Conservation (phyloP, 2,797 vertebrate species). For the Vultur gryphus region DNA sequence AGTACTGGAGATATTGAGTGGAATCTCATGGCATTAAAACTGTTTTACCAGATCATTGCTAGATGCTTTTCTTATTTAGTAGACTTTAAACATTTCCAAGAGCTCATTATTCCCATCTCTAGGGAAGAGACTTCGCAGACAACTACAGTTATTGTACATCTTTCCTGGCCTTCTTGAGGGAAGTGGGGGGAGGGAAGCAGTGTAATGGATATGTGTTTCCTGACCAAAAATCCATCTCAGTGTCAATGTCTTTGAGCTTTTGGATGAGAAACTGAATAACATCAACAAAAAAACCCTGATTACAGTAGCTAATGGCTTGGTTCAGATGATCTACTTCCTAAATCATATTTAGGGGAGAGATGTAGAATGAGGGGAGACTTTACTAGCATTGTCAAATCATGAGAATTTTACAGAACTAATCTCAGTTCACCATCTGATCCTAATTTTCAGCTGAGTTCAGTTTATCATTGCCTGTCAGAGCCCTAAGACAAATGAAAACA, state of each 20-base stretch:
- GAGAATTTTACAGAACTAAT: not conserved
- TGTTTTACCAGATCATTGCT: constrained; percentile 54
- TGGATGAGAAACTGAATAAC: not conserved
- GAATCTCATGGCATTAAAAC: constrained; percentile 54
- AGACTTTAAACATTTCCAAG: constrained; percentile 60
- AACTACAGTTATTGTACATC: constrained; percentile 45
- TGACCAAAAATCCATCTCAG: not conserved
- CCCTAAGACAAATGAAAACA: not conserved
- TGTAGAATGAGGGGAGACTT: not conserved
- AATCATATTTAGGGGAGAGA: not conserved
- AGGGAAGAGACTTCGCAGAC: constrained; percentile 40
- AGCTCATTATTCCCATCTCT: constrained; percentile 49
- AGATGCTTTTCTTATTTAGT: constrained; percentile 67
- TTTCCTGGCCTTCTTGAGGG: constrained; percentile 33
- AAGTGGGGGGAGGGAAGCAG: constrained; percentile 9
- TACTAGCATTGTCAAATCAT: not conserved
- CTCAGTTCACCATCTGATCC: constrained; percentile 5
- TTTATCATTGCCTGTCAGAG: constrained; percentile 16
- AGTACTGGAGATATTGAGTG: constrained; percentile 47
- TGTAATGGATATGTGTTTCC: constrained; percentile 10
- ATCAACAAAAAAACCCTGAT: not conserved
- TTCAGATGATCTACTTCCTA: not conserved
- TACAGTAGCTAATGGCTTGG: not conserved
- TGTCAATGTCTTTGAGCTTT: not conserved
- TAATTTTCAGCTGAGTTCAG: not conserved